A percentile compares a stretch with the other conserved stretches of the same genome.
phyloP scores from a whole-genome alignment of 2,888 invertebrate species.

The Gortyna flavago region DNA sequence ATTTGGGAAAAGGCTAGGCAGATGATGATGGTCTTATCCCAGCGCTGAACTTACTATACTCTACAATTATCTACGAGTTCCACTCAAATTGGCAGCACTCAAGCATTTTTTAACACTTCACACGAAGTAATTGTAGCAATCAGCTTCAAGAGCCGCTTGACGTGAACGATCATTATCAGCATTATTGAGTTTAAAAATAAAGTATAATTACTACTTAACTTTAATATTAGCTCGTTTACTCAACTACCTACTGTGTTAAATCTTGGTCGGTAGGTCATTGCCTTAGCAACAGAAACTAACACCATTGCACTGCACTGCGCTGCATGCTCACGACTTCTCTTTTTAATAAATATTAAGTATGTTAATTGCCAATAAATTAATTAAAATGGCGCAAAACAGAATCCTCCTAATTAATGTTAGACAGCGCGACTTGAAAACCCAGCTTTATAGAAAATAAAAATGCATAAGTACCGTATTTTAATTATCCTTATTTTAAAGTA shows the following conservation, averaged over 20 bases:
- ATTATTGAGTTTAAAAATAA: slow-evolving; percentile 35
- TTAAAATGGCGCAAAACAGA: neutral
- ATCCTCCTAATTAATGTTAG: neutral
- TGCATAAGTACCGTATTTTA: neutral
- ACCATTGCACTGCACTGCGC: slow-evolving; percentile 4
- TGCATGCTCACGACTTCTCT: neutral
- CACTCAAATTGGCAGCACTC: slow-evolving; percentile 17
- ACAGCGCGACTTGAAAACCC: neutral
- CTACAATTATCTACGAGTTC: neutral
- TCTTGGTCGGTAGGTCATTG: slow-evolving; percentile 1
- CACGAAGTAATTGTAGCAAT: slow-evolving; percentile 37
- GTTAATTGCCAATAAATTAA: neutral
- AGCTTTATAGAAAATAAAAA: neutral
- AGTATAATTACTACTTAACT: slow-evolving; percentile 5
- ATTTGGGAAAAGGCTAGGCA: no score
- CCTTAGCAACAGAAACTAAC: neutral
- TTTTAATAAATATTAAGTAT: neutral
- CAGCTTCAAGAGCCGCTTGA: slow-evolving; percentile 29
- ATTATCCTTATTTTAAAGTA: neutral
- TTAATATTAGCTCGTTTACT: slow-evolving; percentile 16
- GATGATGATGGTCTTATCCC: neutral
- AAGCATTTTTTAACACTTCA: slow-evolving; percentile 18
- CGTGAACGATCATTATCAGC: slow-evolving; percentile 26
- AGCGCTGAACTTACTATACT: neutral
- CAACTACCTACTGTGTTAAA: slow-evolving; percentile 10